phyloP scores from a whole-genome alignment of 2,888 invertebrate species.

The Lasioglossum villosulum region DNA sequence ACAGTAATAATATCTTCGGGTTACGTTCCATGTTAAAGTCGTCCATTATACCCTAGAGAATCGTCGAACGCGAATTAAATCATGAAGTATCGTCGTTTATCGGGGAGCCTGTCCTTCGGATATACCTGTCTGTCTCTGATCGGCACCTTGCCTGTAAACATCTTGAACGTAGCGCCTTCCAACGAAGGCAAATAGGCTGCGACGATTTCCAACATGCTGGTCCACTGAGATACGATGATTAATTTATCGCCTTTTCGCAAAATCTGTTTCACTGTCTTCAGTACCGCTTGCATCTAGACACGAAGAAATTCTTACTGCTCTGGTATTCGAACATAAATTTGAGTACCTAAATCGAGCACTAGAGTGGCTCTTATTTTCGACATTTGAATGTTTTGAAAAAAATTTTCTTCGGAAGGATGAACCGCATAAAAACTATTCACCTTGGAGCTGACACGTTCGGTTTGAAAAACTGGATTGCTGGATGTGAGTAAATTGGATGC shows the following conservation, averaged over 20 bases:
- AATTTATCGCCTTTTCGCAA: slow-evolving; percentile 88
- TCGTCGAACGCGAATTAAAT: neutral
- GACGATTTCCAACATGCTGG: slow-evolving; percentile 91
- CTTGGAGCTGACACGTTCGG: slow-evolving; percentile 88
- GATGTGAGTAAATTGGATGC: slow-evolving; percentile 88
- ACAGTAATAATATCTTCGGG: slow-evolving; percentile 90
- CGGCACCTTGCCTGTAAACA: slow-evolving; percentile 91
- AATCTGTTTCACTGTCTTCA: slow-evolving; percentile 86
- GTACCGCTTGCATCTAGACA: slow-evolving; percentile 86
- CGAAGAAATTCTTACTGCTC: neutral
- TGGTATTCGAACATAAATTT: neutral
- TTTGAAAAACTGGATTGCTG: slow-evolving; percentile 90
- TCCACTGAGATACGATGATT: slow-evolving; percentile 97
- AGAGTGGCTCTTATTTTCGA: no score
- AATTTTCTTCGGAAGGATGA: no score
- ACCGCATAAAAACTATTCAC: slow-evolving; percentile 46
- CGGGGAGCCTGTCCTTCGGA: slow-evolving; percentile 8
- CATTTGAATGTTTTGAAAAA: no score
- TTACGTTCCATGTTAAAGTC: slow-evolving; percentile 72
- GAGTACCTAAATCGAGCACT: neutral
- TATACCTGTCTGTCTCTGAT: slow-evolving; percentile 90
- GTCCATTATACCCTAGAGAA: slow-evolving; percentile 75
- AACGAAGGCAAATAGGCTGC: slow-evolving; percentile 88
- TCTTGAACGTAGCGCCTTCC: slow-evolving; percentile 85
- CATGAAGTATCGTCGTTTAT: neutral